Evolutionary conservation across 2,797 vertebrate species (phyloP), one percentile per base, ranked within the genome.

Genomic region (Hozukius guyotensis): DNA sequence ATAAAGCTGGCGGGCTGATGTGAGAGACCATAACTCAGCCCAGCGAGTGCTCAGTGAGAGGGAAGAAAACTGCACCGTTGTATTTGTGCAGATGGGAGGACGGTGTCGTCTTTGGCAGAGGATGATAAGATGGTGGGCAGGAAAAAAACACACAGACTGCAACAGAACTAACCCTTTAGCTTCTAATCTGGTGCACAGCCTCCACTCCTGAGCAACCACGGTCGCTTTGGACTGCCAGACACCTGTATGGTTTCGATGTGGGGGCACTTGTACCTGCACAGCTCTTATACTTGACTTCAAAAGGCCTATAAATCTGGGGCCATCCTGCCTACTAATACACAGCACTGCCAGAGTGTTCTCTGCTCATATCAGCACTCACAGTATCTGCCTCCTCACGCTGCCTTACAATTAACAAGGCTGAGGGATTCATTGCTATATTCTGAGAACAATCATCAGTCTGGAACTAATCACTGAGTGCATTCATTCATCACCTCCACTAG

Each of bases 31-130:
- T 49, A 82, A 80, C 24, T 83, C 71, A 63, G 62, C 29, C 14
- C 29, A 63, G 53, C 31, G 59, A 52, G 27, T 18, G 52, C 69
- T 84, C 75, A 20, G 64, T 29, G 63, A 80, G 9, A 32, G 53
- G 34, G 60, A 52, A 38, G 63, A 34, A 72, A 61, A 67, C 14
- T 8, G 20, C 59, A 59, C 53, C 8, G 22, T 32, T 76, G 34
- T 72, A 24, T 73, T 78, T 75, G 56, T 72, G 61, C 61, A 87
- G 72, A 69, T 83, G 75, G 53, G 31, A 77, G 24, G 18, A 61
- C 34, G 42, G 6, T 73, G 55, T 68, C 49, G 24, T 72, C 27
- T 81, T 82, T 77, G 82, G 65, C 65, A 72, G 56, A 56, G 52
- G 60, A 81, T 42, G 62, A 75, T 64, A 72, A 73, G 27, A 73